Evolutionary conservation across 2,113 vertebrate species (phyloP).

Genomic region (Pagrus major): DNA sequence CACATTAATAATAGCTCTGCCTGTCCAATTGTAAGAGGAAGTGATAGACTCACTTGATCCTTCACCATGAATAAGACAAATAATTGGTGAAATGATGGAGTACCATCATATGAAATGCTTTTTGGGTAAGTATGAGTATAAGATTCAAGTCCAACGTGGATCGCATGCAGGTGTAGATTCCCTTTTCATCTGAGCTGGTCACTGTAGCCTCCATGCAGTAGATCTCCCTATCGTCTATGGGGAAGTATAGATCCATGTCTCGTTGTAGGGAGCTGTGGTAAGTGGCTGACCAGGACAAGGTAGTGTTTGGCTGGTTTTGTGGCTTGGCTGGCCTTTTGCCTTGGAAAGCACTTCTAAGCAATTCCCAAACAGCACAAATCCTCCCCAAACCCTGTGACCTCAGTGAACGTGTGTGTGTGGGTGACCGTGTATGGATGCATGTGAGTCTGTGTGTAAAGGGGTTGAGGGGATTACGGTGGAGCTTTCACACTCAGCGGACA

Average conservation of each 20-base stretch:
- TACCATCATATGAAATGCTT: neutral
- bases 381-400: slow-evolving; percentile 66
- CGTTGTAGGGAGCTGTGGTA: slow-evolving; percentile 42
- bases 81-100: slow-evolving; percentile 7
- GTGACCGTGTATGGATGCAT: slow-evolving; percentile 40
- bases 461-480: slow-evolving; percentile 75
- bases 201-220: neutral
- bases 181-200: slow-evolving; percentile 10
- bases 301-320: slow-evolving; percentile 51
- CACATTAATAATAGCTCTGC: neutral
- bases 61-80: neutral
- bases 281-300: slow-evolving; percentile 59
- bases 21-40: neutral
- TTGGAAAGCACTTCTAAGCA: slow-evolving; percentile 80
- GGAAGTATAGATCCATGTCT: slow-evolving; percentile 25
- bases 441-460: slow-evolving; percentile 50
- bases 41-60: neutral
- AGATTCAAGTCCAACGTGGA: slow-evolving; percentile 17
- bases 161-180: neutral
- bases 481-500: slow-evolving; percentile 78
- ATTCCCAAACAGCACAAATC: slow-evolving; percentile 82
- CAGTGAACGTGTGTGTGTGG: slow-evolving; percentile 31
- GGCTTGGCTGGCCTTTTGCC: slow-evolving; percentile 67
- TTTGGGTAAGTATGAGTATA: too few relatives aligned
- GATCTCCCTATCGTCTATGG: slow-evolving; percentile 23